Evolutionary conservation across 2,797 vertebrate species (phyloP), one percentile per base, ranked within the genome.

Genomic region (Dendrocincla fuliginosa): DNA sequence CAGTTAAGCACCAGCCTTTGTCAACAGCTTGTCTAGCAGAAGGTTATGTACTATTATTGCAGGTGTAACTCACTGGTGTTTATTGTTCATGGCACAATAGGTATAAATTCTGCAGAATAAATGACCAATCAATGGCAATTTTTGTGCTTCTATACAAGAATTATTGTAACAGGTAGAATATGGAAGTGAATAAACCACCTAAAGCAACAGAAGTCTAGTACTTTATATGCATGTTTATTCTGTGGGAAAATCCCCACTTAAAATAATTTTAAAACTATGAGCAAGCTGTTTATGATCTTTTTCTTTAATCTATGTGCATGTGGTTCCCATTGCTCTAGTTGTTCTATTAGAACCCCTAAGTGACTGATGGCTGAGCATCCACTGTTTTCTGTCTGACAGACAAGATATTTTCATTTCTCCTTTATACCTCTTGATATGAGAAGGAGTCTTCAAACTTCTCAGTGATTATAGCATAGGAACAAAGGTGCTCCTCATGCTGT

Each of bases 281-380:
- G 19, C 5, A 2, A 18, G 0, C 8, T 6, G 9, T 37, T 86
- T 42, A 39, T 47, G 17, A 10, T 37, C 20, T 56, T 71, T 79
- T 12, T n/a, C 6, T 50, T 59, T 47, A 71, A 10, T 83, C 12
- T 16, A 3, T 0, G 0, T 60, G 20, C 33, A 39, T 9, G 2
- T 10, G 17, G 10, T 23, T 84, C 32, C 11, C 0, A 0, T 55
- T 56, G 25, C 33, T 79, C 14, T 24, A 0, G 0, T n/a, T 33
- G 20, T 35, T 73, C 44, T 67, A 1, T 25, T 47, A 35, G 44
- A 19, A 33, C 22, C 6, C 16, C 24, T 25, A 13, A 74, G 25
- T 17, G 19, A 25, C 33, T n/a, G 28, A 39, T 20, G 16, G 15
- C 20, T 71, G 27, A 56, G 8, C 24, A 57, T 76, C 24, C 42